A percentile compares a stretch with the other conserved stretches of the same genome.
Evolutionary conservation across 2,113 vertebrate genomes (phyloP).

Genomic region (Rhinolophus ferrumequinum): DNA sequence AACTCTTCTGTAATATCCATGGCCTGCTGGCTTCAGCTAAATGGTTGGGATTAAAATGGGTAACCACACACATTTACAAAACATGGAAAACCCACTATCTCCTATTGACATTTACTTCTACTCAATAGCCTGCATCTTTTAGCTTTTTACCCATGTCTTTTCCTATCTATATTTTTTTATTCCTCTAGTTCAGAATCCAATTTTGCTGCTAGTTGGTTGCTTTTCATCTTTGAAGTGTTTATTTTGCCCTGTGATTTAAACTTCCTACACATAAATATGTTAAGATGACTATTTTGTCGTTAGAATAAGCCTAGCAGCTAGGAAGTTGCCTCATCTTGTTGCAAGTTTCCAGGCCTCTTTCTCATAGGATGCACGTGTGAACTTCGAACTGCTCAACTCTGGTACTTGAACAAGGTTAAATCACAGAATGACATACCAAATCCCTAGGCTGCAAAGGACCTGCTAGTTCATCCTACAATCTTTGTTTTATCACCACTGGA

Average conservation of each 20-base stretch:
- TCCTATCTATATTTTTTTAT: neutral
- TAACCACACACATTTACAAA: neutral
- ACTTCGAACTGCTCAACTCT: neutral
- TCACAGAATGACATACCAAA: neutral
- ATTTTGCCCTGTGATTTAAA: constrained; percentile 47
- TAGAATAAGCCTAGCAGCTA: neutral
- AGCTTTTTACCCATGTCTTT: neutral
- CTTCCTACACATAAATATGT: neutral
- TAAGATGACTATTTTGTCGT: neutral
- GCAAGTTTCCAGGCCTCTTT: neutral
- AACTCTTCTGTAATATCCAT: neutral
- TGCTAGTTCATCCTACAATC: neutral
- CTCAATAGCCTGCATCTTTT: neutral
- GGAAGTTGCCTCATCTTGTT: neutral
- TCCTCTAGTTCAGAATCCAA: neutral
- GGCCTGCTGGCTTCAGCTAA: neutral
- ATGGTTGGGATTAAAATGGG: neutral
- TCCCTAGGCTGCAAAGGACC: neutral
- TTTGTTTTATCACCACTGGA: neutral
- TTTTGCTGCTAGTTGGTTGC: constrained; percentile 2
- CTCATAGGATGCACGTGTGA: neutral
- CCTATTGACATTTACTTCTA: neutral
- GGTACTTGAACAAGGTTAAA: neutral
- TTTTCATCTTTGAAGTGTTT: constrained; percentile 34
- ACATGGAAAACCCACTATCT: neutral